Base-by-base conservation (phyloP, 2,888 invertebrate genomes). In the Epirrhoe tristata region DNA sequence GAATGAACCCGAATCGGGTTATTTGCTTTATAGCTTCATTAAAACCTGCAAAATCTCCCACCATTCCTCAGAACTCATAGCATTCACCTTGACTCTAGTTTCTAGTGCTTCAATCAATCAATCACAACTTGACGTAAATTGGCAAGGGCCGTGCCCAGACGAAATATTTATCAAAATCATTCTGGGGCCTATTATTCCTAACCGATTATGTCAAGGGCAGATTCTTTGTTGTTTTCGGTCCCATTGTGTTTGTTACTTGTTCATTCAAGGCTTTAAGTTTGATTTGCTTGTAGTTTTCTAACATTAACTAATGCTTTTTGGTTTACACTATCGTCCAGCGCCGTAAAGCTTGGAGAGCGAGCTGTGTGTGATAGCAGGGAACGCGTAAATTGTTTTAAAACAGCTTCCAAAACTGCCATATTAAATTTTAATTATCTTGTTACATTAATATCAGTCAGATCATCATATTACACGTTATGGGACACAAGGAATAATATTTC, bases 121-220 rank as follows among this genome's bases (percentile, higher is more conserved):
- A 72, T 77, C 76, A 75, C 65, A 57, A 60, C 58, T 61, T 69
- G 77, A 74, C 77, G 62, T 74, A 73, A 73, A 77, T 75, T 71
- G 75, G 77, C 69, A 67, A 70, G 67, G 54, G 64, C 70, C 70
- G 70, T 64, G 65, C 72, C 66, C 70, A 76, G 74, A 71, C 74
- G 67, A 76, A 77, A 77, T 74, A 76, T 73, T 66, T 67, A 62
- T 73, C 69, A 71, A 72, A 71, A 71, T 70, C 58, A 67, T 72
- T 74, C 69, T 65, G 61, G 69, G 63, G 65, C 69, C 72, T 76
- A 74, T 75, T 71, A 72, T 73, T 71, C 60, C 67, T 63, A 62
- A 66, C 73, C 69, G 69, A 68, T 70, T 64, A 69, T 67, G 67
- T 70, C 77, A 77, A 79, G 77, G 78, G 70, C 77, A 71, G 70